These are phyloP conservation scores for Erinaceus europaeus DNA, from an alignment of 2,113 vertebrate species.

Conservation along the genomic window DNA sequence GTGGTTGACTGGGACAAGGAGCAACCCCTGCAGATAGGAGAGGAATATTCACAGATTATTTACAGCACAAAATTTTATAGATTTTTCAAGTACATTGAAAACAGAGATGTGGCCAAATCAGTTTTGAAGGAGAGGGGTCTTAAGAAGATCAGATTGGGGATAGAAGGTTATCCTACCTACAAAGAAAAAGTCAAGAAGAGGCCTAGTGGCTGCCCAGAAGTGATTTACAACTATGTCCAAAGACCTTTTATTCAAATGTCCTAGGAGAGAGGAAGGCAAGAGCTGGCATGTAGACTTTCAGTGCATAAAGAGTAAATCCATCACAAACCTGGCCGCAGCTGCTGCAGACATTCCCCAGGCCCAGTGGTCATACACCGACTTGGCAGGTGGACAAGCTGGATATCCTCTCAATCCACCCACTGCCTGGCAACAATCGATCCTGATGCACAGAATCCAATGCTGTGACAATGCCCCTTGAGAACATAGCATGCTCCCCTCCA, in stretches of 20 bases:
- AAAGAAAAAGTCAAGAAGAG: conserved; percentile 99
- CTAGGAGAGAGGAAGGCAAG: conserved; percentile 99
- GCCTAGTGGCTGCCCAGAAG: conserved; percentile 95
- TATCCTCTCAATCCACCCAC: conserved; percentile 91
- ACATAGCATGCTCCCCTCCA: conserved; percentile 80
- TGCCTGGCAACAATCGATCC: conserved; percentile 88
- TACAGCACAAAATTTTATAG: conserved; percentile 99
- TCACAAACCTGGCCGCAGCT: conserved; percentile 95
- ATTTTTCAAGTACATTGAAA: conserved; percentile 99
- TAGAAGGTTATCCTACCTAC: conserved; percentile 95
- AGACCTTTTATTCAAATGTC: conserved; percentile 99
- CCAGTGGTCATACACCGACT: conserved; percentile 95
- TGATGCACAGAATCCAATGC: conserved; percentile 90
- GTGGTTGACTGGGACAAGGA: conserved; percentile 99
- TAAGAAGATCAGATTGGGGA: conserved; percentile 98
- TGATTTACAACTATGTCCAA: conserved; percentile 99
- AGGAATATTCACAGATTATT: conserved; percentile 99
- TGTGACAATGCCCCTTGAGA: conserved; percentile 80
- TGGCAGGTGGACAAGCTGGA: conserved; percentile 98
- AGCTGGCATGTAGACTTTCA: conserved; percentile 99
- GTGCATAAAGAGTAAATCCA: conserved; percentile 98
- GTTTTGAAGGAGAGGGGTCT: conserved; percentile 97
- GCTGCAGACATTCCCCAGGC: conserved; percentile 98
- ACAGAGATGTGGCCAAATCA: conserved; percentile 97
- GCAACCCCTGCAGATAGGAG: conserved; percentile 98